These are phyloP conservation scores for Standfussiana lucernea DNA, from an alignment of 2,888 invertebrate genomes.

Conservation along the genomic window DNA sequence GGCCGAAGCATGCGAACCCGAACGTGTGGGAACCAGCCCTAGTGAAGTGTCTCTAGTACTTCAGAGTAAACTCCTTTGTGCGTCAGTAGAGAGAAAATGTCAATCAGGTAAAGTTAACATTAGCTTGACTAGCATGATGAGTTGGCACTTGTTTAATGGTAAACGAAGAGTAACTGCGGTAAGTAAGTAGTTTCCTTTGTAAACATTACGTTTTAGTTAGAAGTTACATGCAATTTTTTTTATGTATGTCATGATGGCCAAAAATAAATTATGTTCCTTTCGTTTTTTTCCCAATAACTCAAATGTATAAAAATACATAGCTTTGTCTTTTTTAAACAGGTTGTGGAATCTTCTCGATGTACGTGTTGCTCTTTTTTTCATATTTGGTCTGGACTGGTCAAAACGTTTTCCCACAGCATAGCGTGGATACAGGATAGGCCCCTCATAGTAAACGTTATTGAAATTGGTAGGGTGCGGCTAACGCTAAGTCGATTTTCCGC, in stretches of 20 bases:
- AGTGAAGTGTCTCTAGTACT: conserved; percentile 13
- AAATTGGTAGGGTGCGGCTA: not conserved
- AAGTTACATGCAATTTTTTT: not conserved
- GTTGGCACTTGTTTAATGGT: conserved; percentile 26
- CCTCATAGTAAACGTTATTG: too few species aligned
- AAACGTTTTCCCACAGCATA: not conserved
- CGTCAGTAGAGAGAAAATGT: conserved; percentile 30
- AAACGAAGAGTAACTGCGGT: not conserved
- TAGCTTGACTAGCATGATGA: conserved; percentile 10
- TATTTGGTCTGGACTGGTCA: not conserved
- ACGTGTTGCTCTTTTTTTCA: not conserved
- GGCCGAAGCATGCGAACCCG: not conserved
- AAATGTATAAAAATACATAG: too few species aligned
- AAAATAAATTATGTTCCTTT: too few species aligned
- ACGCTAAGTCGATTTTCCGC: too few species aligned
- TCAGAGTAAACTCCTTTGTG: conserved; percentile 21
- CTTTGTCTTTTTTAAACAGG: too few species aligned
- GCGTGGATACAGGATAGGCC: not conserved
- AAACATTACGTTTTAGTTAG: not conserved
- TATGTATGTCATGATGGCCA: not conserved
- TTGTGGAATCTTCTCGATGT: not conserved
- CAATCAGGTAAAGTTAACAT: conserved; percentile 47
- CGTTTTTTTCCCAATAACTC: too few species aligned
- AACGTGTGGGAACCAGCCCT: not conserved
- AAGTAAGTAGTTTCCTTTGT: conserved; percentile 19